These are phyloP conservation scores for Malurus melanocephalus DNA, from an alignment of 2,113 vertebrate species.

Conservation along the genomic window DNA sequence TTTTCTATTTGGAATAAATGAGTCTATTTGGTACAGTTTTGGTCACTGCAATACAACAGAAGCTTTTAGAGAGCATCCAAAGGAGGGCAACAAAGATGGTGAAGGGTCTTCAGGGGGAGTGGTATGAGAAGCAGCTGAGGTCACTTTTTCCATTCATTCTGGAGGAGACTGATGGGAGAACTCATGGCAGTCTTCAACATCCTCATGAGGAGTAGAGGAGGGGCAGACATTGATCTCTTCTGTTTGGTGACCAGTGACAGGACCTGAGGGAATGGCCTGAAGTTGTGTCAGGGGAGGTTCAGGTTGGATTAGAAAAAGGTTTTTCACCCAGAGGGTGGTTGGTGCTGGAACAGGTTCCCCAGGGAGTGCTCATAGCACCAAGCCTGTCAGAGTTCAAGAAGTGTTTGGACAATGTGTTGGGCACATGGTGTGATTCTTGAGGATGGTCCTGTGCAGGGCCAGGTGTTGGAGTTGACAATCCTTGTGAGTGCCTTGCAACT, in stretches of 20 bases:
- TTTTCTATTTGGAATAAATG: neutral
- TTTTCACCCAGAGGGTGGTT: accelerated
- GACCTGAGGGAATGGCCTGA: accelerated
- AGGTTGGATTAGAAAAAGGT: neutral
- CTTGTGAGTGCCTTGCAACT: neutral
- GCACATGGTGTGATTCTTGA: neutral
- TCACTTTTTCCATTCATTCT: neutral
- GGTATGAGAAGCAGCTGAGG: accelerated
- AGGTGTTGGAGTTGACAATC: neutral
- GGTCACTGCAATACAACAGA: neutral
- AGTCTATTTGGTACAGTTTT: neutral
- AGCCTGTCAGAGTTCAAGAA: neutral
- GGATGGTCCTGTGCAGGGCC: neutral
- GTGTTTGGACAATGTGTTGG: neutral
- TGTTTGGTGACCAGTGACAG: neutral
- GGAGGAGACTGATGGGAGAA: neutral
- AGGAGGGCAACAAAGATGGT: neutral
- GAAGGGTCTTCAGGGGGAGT: neutral
- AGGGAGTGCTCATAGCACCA: neutral
- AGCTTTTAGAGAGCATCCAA: neutral
- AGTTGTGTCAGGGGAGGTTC: neutral
- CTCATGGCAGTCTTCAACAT: neutral
- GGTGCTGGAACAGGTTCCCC: neutral
- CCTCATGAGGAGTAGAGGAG: neutral
- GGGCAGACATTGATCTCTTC: neutral